phyloP scores from a whole-genome alignment of 2,797 vertebrate genomes.

The Paratrypauchen microcephalus region DNA sequence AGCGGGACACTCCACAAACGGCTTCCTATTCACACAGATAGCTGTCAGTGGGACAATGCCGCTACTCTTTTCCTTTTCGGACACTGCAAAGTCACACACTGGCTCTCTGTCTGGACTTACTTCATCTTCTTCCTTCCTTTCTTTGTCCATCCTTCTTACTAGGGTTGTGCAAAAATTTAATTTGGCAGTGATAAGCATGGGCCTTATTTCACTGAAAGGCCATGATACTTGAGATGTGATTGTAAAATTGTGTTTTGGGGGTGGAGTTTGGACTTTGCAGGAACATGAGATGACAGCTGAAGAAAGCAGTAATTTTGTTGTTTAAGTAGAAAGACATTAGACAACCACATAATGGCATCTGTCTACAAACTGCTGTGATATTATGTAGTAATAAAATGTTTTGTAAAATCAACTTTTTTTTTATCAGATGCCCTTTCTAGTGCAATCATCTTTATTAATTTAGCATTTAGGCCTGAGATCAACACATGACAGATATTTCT shows the following conservation, averaged over 20 bases:
- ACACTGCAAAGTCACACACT: conserved; percentile 54
- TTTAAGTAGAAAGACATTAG: too few relatives aligned
- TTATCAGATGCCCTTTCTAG: too few relatives aligned
- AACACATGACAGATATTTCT: background rate
- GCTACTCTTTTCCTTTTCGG: conserved; percentile 57
- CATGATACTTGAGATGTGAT: too few relatives aligned
- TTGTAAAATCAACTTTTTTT: too few relatives aligned
- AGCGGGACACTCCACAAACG: conserved; percentile 62
- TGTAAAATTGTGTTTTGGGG: too few relatives aligned
- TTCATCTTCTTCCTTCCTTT: conserved; percentile 64
- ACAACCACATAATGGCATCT: too few relatives aligned
- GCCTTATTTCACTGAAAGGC: background rate
- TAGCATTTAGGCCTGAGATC: background rate
- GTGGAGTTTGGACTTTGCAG: too few relatives aligned
- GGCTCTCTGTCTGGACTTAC: conserved; percentile 53
- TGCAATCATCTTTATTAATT: background rate
- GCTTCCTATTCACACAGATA: conserved; percentile 61
- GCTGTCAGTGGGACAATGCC: conserved; percentile 62
- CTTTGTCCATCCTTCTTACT: conserved; percentile 5
- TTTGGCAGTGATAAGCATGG: background rate
- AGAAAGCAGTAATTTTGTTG: too few relatives aligned
- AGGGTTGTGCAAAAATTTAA: background rate
- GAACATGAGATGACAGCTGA: too few relatives aligned
- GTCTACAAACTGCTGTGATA: too few relatives aligned
- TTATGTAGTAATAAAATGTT: too few relatives aligned